Base-by-base conservation (phyloP, 2,888 invertebrate genomes). In the Drosophila kuntzei region DNA sequence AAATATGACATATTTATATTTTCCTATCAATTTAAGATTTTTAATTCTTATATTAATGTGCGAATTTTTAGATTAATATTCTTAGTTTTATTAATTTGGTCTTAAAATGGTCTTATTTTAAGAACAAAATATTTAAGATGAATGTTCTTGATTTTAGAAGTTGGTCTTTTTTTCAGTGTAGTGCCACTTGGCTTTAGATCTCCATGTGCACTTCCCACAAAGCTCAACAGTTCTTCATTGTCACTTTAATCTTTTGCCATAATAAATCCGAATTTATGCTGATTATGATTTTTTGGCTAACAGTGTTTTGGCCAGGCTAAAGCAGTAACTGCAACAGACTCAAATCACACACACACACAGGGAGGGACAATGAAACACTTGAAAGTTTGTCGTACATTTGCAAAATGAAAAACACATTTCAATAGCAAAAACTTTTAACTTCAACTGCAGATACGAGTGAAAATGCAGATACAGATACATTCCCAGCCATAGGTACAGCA, bases 391-490 rank as follows among this genome's bases (percentile, higher is more conserved):
- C 51, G 68, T 46, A 29, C 66, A 59, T 65, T 58, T 71, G 58
- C 34, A 5, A 73, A 54, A 71, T 72, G 72, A 71, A 76, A 54
- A 73, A 49, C 32, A 53, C 71, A 63, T 63, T 76, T 76, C 54
- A 55, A 53, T 41, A 29, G 41, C 11, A 36, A 20, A 27, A 53
- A 29, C 29, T 34, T 37, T 7, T 18, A 55, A 55, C 49, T 34
- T 29, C 47, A 70, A 32, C 25, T 47, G 29, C 34, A 29, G 39
- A 37, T 59, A n/a, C 41, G 34, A 49, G 18, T 61, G n/a, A 8
- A 44, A 44, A 22, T 54, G 39, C 75, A 67, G 43, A 53, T 50
- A 5, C 39, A 50, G 16, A 41, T 25, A 16, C 16, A 46, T 3
- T 8, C 14, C 50, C 29, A 50, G 51, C 25, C 32, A 32, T 27